phyloP scores from a whole-genome alignment of 2,113 vertebrate genomes.

The Centropus bengalensis region DNA sequence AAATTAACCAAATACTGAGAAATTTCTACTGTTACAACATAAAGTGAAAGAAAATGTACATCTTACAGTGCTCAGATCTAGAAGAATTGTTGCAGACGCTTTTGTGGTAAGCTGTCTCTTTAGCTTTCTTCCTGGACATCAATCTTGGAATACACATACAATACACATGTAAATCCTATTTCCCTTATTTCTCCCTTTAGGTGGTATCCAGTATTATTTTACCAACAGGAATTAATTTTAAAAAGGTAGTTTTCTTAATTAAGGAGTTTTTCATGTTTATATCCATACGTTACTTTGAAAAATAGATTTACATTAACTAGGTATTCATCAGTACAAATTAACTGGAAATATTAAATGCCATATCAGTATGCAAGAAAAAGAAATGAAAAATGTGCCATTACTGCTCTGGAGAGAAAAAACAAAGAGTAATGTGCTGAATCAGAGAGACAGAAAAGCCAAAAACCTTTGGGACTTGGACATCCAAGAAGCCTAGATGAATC shows the following conservation, averaged over 20 bases:
- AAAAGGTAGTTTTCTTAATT: constrained; percentile 66
- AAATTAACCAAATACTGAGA: background rate
- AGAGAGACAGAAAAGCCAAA: background rate
- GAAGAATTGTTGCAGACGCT: constrained; percentile 1
- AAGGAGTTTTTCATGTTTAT: constrained; percentile 48
- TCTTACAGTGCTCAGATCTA: background rate
- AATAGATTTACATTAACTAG: constrained; percentile 58
- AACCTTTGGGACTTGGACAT: background rate
- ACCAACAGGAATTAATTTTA: constrained; percentile 52
- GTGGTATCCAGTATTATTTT: constrained; percentile 34
- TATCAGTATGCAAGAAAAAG: background rate
- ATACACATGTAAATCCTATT: constrained; percentile 56
- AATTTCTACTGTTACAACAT: background rate
- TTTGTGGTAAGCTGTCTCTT: background rate
- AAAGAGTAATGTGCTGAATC: background rate
- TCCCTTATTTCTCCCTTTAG: constrained; percentile 25
- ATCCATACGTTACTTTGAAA: constrained; percentile 24
- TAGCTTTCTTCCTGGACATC: constrained; percentile 21
- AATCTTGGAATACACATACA: background rate
- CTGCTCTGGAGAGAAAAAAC: background rate
- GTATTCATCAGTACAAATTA: constrained; percentile 53
- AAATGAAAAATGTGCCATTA: constrained; percentile 12
- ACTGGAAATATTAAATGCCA: constrained; percentile 3
- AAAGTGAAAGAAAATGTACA: constrained; percentile 14
- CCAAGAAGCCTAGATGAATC: background rate